phyloP scores from a whole-genome alignment of 2,888 invertebrate species.

The Ptychoptera contaminata region DNA sequence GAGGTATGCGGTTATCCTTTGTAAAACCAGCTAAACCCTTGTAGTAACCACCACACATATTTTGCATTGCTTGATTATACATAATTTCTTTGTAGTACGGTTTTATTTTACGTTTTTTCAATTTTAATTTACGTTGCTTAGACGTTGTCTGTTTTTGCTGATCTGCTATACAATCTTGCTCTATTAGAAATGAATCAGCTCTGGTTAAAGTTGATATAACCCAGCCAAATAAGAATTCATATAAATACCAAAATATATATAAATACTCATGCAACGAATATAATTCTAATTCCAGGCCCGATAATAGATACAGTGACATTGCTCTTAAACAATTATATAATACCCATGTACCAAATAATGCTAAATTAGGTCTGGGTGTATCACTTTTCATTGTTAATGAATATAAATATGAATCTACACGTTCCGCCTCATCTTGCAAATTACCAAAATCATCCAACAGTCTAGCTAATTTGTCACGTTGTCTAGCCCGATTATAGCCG shows the following conservation, averaged over 20 bases:
- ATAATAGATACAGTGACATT: conserved; percentile 86
- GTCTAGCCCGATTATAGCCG: conserved; percentile 90
- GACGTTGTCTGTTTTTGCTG: conserved; percentile 18
- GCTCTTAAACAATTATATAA: conserved; percentile 82
- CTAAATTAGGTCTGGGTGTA: conserved; percentile 52
- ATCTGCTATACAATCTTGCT: conserved; percentile 48
- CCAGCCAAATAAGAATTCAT: conserved; percentile 91
- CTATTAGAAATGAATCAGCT: conserved; percentile 70
- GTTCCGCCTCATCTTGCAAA: conserved; percentile 87
- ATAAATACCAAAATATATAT: conserved; percentile 87
- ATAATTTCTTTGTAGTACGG: conserved; percentile 67
- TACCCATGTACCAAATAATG: conserved; percentile 90
- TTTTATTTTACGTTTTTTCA: conserved; percentile 46
- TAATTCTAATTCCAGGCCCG: conserved; percentile 88
- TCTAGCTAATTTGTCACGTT: conserved; percentile 82
- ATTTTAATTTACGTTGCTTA: conserved; percentile 29
- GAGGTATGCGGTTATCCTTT: conserved; percentile 69
- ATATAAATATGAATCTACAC: conserved; percentile 72
- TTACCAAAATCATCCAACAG: conserved; percentile 80
- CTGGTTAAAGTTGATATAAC: conserved; percentile 77
- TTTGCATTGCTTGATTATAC: conserved; percentile 82
- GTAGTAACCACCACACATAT: conserved; percentile 89
- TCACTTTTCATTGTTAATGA: conserved; percentile 45
- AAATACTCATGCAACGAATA: conserved; percentile 94
- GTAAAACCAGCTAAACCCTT: conserved; percentile 88